These are phyloP conservation scores for Pinctada fucata DNA, from an alignment of 2,888 invertebrate species.

Conservation along the genomic window DNA sequence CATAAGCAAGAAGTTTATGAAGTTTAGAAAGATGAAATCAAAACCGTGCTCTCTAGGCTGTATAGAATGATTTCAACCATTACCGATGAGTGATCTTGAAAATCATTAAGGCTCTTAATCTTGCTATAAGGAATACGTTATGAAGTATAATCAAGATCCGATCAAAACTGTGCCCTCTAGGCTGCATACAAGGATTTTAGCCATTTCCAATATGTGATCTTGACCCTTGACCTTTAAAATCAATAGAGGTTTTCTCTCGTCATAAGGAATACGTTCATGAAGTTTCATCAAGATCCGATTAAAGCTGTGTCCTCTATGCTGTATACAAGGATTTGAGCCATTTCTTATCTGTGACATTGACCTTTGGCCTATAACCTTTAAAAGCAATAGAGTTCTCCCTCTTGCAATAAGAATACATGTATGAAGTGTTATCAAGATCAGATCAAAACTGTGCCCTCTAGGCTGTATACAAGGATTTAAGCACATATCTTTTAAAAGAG, in stretches of 20 bases:
- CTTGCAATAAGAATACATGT: too few species aligned
- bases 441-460: too few species aligned
- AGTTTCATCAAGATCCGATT: not conserved
- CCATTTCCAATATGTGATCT: not conserved
- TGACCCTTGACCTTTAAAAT: not conserved
- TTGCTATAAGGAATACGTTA: not conserved
- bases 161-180: too few species aligned
- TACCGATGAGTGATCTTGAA: not conserved
- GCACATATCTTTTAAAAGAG: too few species aligned
- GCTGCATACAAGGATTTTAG: too few species aligned
- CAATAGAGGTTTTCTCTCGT: not conserved
- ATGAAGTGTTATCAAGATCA: too few species aligned
- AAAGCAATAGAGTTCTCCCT: too few species aligned
- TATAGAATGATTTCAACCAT: too few species aligned
- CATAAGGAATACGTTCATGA: not conserved
- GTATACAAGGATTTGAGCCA: not conserved
- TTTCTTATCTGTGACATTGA: not conserved
- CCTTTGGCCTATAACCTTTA: not conserved
- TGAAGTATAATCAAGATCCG: not conserved
- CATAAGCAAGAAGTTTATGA: too few species aligned
- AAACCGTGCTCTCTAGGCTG: too few species aligned
- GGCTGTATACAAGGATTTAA: too few species aligned
- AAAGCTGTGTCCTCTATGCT: not conserved
- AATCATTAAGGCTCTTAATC: not conserved
- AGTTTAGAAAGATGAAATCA: too few species aligned